A percentile compares a stretch with the other conserved stretches of the same genome.
Evolutionary conservation across 2,113 vertebrate species (phyloP).

Genomic region (Aegotheles bennettii): DNA sequence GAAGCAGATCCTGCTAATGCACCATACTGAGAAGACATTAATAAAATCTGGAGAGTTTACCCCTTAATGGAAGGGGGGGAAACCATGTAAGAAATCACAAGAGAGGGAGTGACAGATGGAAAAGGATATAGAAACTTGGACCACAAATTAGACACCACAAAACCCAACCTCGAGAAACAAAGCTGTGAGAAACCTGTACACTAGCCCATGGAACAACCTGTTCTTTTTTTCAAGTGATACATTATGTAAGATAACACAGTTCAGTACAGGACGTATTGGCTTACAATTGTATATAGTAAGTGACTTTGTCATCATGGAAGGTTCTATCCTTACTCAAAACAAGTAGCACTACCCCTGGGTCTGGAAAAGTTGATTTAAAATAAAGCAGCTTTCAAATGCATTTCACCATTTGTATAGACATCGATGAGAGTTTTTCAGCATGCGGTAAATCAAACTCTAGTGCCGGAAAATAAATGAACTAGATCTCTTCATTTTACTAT

Average conservation of each 20-base stretch:
- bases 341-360: neutral
- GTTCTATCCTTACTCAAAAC: neutral
- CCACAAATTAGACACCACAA: neutral
- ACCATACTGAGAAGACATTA: neutral
- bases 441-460: neutral
- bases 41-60: neutral
- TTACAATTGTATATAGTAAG: neutral
- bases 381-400: neutral
- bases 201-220: neutral
- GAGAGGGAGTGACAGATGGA: neutral
- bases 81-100: neutral
- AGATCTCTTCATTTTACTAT: neutral
- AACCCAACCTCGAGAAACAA: neutral
- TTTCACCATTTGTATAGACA: neutral
- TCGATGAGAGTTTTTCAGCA: neutral
- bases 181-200: neutral
- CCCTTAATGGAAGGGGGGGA: neutral
- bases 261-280: neutral
- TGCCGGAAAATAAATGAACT: fast-evolving
- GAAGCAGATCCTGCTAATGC: neutral
- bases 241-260: neutral
- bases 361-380: neutral
- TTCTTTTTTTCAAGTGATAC: neutral
- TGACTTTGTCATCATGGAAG: neutral
- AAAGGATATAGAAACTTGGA: neutral